Evolutionary conservation across 2,888 invertebrate genomes (phyloP).

Genomic region (Drosophila bunnanda): DNA sequence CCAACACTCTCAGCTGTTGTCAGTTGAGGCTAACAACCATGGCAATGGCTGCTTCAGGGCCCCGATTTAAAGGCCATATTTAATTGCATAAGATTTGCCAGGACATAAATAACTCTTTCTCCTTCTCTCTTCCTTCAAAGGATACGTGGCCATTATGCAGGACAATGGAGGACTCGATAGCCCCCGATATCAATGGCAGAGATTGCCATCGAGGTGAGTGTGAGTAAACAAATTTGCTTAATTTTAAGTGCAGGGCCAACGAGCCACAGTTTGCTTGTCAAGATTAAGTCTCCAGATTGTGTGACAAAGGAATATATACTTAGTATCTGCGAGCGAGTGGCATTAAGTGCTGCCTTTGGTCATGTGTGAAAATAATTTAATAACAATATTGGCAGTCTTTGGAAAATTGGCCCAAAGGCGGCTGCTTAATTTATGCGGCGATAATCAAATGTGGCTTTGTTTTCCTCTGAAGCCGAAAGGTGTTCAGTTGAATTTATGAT

Average conservation of each 20-base stretch:
- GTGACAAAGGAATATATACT: neutral
- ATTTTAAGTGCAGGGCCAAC: slow-evolving; percentile 20
- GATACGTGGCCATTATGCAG: slow-evolving; percentile 17
- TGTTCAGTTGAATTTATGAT: neutral
- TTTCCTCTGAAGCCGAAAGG: neutral
- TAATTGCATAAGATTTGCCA: slow-evolving; percentile 48
- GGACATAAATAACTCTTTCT: slow-evolving; percentile 38
- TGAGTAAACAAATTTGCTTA: slow-evolving; percentile 22
- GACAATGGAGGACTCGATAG: slow-evolving; percentile 18
- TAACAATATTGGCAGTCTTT: slow-evolving; percentile 8
- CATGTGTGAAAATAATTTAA: slow-evolving; percentile 20
- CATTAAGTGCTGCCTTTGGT: neutral
- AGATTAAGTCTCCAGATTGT: slow-evolving; percentile 18
- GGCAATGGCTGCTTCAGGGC: slow-evolving; percentile 15
- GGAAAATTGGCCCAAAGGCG: neutral
- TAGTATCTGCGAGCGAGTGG: no score
- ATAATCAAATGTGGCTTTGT: slow-evolving; percentile 6
- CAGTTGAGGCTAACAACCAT: slow-evolving; percentile 35
- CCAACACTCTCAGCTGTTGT: slow-evolving; percentile 17
- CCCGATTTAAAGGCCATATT: slow-evolving; percentile 39
- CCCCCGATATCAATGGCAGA: slow-evolving; percentile 14
- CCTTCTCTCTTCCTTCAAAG: neutral
- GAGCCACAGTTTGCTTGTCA: slow-evolving; percentile 15
- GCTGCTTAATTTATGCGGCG: neutral
- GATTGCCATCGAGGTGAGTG: slow-evolving; percentile 18